Base-by-base conservation (phyloP, 92 coral and sea anemone species). In the Phenganax subtilis region DNA sequence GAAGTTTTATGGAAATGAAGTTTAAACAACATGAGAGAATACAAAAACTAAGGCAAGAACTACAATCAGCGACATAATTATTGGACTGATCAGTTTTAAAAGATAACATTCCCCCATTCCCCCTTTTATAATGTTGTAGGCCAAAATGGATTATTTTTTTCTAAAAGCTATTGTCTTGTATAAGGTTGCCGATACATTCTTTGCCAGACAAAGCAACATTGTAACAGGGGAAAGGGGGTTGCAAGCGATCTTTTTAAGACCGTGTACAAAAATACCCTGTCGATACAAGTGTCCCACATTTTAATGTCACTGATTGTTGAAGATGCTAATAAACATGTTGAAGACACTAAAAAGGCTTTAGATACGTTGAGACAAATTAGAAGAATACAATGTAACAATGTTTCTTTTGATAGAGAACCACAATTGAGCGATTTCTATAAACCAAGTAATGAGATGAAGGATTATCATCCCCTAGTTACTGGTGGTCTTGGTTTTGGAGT, bases 281-380 rank as follows among this genome's bases (percentile, higher is more conserved):
- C 25, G 25, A 20, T 20, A 20, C 25, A 20, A 20, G 25, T 20
- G 25, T 20, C 25, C 25, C 25, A 20, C 25, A 20, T n/a, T 28
- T 20, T 57, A 77, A 70, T 77, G 0, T 57, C 70, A 69, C 70
- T 57, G 53, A 28, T 29, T 47, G 55, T 77, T 11, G 52, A 52
- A 57, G 70, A 77, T 9, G 70, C 70, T 20, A 57, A 77, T 55
- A 55, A 29, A n/a, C 70, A 77, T 31, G 15, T 77, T 52, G 53
- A 77, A n/a, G 20, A 77, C 37, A 80, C 84, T 8, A 80, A 80
- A 15, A 8, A 63, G 51, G 75, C 84, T 16, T 60, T 80, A 57
- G 84, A 62, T 47, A 56, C 27, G 44, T 64, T 80, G 71, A 66
- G 58, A 37, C 58, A 80, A 57, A 66, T 80, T 17, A 63, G 73